These are phyloP conservation scores for Probaryconus sp. DNA, from an alignment of 1,140 invertebrate genomes.

Conservation along the genomic window DNA sequence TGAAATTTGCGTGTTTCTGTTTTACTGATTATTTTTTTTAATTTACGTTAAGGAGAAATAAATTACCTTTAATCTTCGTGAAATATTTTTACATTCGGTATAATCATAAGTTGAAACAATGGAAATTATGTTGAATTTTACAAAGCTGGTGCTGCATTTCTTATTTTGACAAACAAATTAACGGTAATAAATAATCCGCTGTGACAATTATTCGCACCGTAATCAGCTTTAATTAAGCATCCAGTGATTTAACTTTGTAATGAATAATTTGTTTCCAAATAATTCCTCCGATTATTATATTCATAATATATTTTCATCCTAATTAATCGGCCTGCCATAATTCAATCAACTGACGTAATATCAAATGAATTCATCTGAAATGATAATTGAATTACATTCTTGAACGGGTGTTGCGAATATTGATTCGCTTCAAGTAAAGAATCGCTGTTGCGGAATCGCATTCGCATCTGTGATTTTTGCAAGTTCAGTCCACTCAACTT, in stretches of 20 bases:
- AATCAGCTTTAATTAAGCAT: slow-evolving; percentile 44
- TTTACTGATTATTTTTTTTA: too few species aligned
- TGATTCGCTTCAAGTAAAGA: slow-evolving; percentile 35
- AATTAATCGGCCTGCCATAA: slow-evolving; percentile 39
- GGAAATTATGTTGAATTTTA: too few species aligned
- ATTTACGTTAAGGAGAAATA: too few species aligned
- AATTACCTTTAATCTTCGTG: too few species aligned
- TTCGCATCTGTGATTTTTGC: slow-evolving; percentile 40
- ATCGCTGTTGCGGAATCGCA: slow-evolving; percentile 28
- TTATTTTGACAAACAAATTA: slow-evolving; percentile 10
- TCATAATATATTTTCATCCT: slow-evolving; percentile 28
- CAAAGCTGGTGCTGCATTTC: background rate
- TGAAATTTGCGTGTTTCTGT: slow-evolving; percentile 4
- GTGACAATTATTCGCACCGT: slow-evolving; percentile 24
- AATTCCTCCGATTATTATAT: slow-evolving; percentile 20
- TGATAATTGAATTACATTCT: slow-evolving; percentile 51
- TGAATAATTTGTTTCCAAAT: slow-evolving; percentile 42
- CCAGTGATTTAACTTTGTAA: slow-evolving; percentile 17
- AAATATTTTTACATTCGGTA: too few species aligned
- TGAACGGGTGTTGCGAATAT: slow-evolving; percentile 40
- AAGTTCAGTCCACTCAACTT: slow-evolving; percentile 10
- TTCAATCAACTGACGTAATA: slow-evolving; percentile 28
- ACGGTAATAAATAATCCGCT: slow-evolving; percentile 28
- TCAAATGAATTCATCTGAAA: slow-evolving; percentile 44
- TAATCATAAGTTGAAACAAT: background rate